Evolutionary conservation across 2,888 invertebrate genomes (phyloP).

Genomic region (Harpagoxenus sublaevis): DNA sequence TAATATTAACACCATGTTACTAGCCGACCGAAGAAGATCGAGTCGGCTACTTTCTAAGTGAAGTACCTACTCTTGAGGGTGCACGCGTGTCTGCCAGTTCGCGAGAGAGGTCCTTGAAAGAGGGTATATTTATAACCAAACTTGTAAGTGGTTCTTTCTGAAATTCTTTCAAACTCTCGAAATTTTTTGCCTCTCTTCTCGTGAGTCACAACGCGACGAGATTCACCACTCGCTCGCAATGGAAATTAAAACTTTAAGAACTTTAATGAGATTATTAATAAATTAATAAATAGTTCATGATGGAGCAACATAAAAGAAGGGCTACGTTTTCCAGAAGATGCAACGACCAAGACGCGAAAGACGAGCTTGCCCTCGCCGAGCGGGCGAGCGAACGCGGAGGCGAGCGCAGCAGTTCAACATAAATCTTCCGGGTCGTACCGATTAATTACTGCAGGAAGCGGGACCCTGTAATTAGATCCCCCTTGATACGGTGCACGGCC

Average conservation of each 20-base stretch:
- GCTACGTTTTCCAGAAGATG: neutral
- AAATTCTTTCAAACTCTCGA: neutral
- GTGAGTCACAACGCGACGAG: neutral
- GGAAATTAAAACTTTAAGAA: neutral
- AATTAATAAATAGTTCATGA: neutral
- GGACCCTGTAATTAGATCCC: slow-evolving; percentile 78
- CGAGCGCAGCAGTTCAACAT: slow-evolving; percentile 63
- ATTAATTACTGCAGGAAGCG: slow-evolving; percentile 77
- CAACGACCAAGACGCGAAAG: slow-evolving; percentile 23
- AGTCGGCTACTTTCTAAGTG: slow-evolving; percentile 1
- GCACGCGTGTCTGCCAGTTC: neutral
- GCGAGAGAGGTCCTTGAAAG: slow-evolving; percentile 3
- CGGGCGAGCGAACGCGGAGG: slow-evolving; percentile 15
- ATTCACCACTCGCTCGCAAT: neutral
- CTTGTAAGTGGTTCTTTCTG: neutral
- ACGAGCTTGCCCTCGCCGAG: slow-evolving; percentile 57
- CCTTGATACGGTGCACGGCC: slow-evolving; percentile 64
- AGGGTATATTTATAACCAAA: slow-evolving; percentile 37
- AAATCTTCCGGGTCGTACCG: slow-evolving; percentile 76
- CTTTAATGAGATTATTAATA: neutral
- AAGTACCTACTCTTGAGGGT: slow-evolving; percentile 8
- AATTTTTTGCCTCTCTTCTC: neutral
- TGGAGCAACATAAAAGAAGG: neutral
- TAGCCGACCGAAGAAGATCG: slow-evolving; percentile 58
- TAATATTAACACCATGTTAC: slow-evolving; percentile 75